Percentiles rank a stretch among this genome's conserved stretches.
Conservation (phyloP, 1,140 invertebrate genomes). For the Meloidogyne chitwoodi region DNA sequence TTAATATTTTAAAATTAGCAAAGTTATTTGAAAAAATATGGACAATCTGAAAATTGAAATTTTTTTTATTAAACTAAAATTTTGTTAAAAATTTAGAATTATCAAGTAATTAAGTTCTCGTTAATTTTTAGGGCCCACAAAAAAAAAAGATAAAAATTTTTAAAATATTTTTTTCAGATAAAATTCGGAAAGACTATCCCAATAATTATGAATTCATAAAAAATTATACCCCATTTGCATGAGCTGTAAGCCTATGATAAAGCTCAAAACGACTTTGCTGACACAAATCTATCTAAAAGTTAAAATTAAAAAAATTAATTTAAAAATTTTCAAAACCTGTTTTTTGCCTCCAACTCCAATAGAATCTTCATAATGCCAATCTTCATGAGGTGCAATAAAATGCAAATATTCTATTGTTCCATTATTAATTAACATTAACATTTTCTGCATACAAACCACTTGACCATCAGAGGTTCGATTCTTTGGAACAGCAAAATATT, state of each 20-base stretch:
- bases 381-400: conserved; percentile 30
- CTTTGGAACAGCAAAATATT: conserved; percentile 1
- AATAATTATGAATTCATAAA: not conserved
- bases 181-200: not conserved
- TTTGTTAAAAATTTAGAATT: too few species aligned
- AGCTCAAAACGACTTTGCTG: conserved; percentile 24
- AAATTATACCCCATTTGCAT: conserved; percentile 1
- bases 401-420: conserved; percentile 29
- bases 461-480: conserved; percentile 15
- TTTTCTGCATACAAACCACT: conserved; percentile 16
- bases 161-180: too few species aligned
- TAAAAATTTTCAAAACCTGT: not conserved
- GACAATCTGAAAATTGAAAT: not conserved
- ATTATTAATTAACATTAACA: conserved; percentile 29
- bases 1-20: not conserved
- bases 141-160: too few species aligned
- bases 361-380: conserved; percentile 24
- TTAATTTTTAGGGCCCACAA: too few species aligned
- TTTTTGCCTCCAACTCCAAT: not conserved
- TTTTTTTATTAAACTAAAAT: not conserved
- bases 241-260: conserved; percentile 17
- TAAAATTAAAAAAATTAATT: not conserved
- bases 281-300: conserved; percentile 28
- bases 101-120: too few species aligned
- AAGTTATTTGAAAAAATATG: not conserved